Conservation (phyloP, 2,888 invertebrate genomes). For the Chouioia cunea region DNA sequence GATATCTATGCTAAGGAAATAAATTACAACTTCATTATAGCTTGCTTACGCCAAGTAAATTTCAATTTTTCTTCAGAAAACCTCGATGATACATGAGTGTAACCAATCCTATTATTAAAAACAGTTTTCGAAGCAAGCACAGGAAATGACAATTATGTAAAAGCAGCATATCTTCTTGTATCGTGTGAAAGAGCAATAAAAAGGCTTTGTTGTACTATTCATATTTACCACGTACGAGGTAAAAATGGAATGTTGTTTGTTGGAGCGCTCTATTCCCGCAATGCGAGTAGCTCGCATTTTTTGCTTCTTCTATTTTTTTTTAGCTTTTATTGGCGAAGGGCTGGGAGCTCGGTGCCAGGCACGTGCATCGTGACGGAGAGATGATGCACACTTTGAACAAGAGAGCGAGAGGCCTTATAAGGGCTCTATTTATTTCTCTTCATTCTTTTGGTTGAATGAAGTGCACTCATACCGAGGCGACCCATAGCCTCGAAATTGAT, state of each 20-base stretch:
- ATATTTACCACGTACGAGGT: background rate
- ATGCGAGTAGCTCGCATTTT: background rate
- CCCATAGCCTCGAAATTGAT: constrained; percentile 41
- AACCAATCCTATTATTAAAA: too few relatives aligned
- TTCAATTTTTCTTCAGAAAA: too few relatives aligned
- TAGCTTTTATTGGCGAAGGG: background rate
- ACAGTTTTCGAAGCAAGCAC: too few relatives aligned
- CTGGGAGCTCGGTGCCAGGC: constrained; percentile 6
- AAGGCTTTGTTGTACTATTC: background rate
- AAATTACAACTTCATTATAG: too few relatives aligned
- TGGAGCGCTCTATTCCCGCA: background rate
- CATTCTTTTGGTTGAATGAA: constrained; percentile 32
- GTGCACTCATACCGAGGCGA: constrained; percentile 28
- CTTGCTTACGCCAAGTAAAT: too few relatives aligned
- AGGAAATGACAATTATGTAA: too few relatives aligned
- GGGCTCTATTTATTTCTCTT: constrained; percentile 25
- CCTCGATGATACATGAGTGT: too few relatives aligned
- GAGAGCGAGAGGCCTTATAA: constrained; percentile 1
- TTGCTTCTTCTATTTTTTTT: background rate
- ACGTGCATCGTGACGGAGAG: constrained; percentile 31
- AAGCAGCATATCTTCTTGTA: background rate
- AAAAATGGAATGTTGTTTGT: constrained; percentile 1
- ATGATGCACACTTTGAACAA: constrained; percentile 28
- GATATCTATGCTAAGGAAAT: too few relatives aligned
- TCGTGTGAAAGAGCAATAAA: background rate